A percentile compares a stretch with the other conserved stretches of the same genome.
These are phyloP conservation scores for Craterocephalus amniculus DNA, from an alignment of 2,797 vertebrate genomes.

Conservation along the genomic window DNA sequence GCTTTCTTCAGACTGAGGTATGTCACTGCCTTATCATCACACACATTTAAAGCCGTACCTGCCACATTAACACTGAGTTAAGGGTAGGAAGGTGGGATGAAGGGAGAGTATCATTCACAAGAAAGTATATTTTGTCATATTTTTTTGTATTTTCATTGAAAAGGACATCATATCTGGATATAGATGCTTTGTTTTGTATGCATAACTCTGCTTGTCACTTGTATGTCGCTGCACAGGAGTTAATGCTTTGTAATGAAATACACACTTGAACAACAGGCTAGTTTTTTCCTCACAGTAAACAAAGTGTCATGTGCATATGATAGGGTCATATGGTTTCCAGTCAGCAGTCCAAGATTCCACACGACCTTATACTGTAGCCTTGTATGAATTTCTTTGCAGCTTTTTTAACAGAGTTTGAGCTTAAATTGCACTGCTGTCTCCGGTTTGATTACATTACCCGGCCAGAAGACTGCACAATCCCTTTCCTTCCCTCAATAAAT, in stretches of 20 bases:
- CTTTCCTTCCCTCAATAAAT: constrained; percentile 2
- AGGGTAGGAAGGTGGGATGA: constrained; percentile 11
- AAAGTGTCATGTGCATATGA: constrained; percentile 78
- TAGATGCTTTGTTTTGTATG: constrained; percentile 2
- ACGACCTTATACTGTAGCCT: constrained; percentile 43
- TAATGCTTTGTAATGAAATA: constrained; percentile 36
- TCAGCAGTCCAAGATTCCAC: constrained; percentile 50
- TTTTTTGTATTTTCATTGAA: constrained; percentile 6
- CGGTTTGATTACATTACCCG: constrained; percentile 26
- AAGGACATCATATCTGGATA: neutral
- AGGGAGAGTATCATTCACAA: constrained; percentile 25
- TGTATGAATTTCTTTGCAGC: constrained; percentile 23
- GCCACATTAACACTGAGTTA: constrained; percentile 2
- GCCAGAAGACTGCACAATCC: constrained; percentile 9
- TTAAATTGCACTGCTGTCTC: constrained; percentile 10
- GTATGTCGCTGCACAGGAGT: constrained; percentile 19
- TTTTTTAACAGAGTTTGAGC: constrained; percentile 6
- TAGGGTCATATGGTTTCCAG: constrained; percentile 74
- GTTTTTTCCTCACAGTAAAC: constrained; percentile 70
- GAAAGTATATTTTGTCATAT: constrained; percentile 9
- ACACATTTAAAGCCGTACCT: constrained; percentile 40
- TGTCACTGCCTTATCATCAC: constrained; percentile 61
- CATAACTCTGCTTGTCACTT: constrained; percentile 9
- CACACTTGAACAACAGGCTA: constrained; percentile 70
- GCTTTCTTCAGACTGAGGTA: constrained; percentile 77